Evolutionary conservation across 2,113 vertebrate species (phyloP).

Genomic region (Globicephala melas): DNA sequence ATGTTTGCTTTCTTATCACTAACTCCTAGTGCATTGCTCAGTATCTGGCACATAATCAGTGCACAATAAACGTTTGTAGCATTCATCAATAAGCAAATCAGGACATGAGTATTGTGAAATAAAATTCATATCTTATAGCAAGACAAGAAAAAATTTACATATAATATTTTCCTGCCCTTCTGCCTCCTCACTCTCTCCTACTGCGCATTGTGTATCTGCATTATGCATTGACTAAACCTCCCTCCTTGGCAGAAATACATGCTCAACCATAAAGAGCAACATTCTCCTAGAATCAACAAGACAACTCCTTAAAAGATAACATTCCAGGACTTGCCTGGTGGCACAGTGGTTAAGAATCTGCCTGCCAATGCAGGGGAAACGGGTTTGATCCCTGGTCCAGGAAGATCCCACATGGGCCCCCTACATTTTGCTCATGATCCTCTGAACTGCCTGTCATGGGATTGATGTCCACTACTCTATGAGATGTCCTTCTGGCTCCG

Average conservation of each 20-base stretch:
- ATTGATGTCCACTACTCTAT: constrained; percentile 81
- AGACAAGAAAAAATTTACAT: neutral
- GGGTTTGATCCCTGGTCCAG: no score
- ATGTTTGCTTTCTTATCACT: neutral
- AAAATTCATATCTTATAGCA: neutral
- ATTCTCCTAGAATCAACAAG: neutral
- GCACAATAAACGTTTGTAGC: neutral
- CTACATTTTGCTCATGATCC: constrained; percentile 84
- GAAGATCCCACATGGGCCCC: constrained; percentile 67
- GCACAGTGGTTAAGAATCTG: no score
- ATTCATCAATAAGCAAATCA: neutral
- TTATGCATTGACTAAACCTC: neutral
- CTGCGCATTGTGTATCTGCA: neutral
- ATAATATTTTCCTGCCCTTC: neutral
- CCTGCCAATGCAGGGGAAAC: no score
- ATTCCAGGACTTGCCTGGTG: neutral
- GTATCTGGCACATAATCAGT: neutral
- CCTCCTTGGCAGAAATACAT: neutral
- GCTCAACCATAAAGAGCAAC: neutral
- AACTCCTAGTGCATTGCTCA: neutral
- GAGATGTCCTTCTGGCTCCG: constrained; percentile 86
- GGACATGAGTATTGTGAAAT: neutral
- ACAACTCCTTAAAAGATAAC: neutral
- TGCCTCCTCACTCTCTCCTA: neutral
- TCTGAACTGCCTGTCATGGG: constrained; percentile 81